phyloP scores from a whole-genome alignment of 2,888 invertebrate genomes.

The Lepidochitona cinerea region DNA sequence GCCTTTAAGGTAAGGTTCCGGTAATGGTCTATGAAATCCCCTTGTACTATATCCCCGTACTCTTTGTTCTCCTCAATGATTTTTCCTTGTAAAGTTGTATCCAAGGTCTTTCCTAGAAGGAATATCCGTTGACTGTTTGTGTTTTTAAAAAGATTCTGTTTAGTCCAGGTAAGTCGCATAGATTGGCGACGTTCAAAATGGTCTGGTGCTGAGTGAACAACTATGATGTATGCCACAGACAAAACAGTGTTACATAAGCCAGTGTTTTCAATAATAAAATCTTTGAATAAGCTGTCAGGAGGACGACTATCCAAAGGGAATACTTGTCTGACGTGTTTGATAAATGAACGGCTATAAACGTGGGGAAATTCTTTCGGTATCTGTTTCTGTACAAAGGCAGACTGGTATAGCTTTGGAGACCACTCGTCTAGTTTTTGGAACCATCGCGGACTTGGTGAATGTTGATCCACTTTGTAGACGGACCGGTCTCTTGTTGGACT shows the following conservation, averaged over 20 bases:
- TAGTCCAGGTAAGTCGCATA: not conserved
- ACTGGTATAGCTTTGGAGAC: no score
- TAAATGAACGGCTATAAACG: no score
- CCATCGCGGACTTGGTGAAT: no score
- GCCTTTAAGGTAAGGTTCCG: constrained; percentile 4
- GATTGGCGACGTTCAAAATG: not conserved
- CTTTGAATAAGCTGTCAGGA: no score
- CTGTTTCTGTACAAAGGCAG: no score
- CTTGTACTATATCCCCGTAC: constrained; percentile 7
- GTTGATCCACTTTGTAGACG: no score
- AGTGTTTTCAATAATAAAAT: not conserved
- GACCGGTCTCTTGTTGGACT: no score
- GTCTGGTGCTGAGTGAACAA: not conserved
- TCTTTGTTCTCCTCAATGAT: not conserved
- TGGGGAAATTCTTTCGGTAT: no score
- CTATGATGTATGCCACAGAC: not conserved
- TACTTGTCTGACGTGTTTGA: no score
- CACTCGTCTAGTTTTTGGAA: no score
- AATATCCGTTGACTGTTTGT: not conserved
- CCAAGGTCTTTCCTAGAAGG: not conserved
- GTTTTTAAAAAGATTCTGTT: not conserved
- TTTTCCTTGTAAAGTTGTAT: not conserved
- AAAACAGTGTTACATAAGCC: not conserved
- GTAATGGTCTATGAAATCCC: not conserved
- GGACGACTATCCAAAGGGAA: no score